These are phyloP conservation scores for Sinella curviseta DNA, from an alignment of 1,140 invertebrate genomes.

Conservation along the genomic window DNA sequence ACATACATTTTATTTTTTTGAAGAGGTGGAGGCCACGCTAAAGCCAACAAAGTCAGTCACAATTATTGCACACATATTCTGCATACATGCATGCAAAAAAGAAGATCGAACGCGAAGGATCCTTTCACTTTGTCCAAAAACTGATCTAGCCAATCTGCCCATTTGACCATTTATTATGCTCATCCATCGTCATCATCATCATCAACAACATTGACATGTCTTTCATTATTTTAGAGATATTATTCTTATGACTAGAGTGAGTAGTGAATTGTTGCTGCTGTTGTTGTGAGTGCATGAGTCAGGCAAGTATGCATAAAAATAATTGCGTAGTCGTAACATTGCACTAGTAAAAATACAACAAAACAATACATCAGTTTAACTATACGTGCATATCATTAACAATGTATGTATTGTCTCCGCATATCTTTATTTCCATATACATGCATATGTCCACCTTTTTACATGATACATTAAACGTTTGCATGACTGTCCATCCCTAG, in stretches of 20 bases:
- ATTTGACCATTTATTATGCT: constrained; percentile 11
- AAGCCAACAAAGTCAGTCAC: not conserved
- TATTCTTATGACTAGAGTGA: not conserved
- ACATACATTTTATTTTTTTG: too few species aligned
- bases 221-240: not conserved
- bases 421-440: too few species aligned
- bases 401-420: too few species aligned
- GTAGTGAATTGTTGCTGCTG: too few species aligned
- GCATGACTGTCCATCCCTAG: not conserved
- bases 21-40: constrained; percentile 14
- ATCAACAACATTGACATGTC: not conserved
- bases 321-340: not conserved
- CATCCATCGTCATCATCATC: constrained; percentile 1
- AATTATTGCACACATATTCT: not conserved
- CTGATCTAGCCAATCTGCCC: constrained; percentile 1
- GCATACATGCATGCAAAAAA: not conserved
- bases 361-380: not conserved
- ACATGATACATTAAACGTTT: not conserved
- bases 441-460: not conserved
- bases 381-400: too few species aligned
- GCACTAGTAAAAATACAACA: not conserved
- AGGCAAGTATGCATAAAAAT: not conserved
- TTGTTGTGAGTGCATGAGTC: too few species aligned
- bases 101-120: not conserved
- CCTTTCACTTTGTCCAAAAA: constrained; percentile 27